Evolutionary conservation across 2,113 vertebrate species (phyloP), one percentile per base, ranked within the genome.

Genomic region (Dendrocopos noguchii): DNA sequence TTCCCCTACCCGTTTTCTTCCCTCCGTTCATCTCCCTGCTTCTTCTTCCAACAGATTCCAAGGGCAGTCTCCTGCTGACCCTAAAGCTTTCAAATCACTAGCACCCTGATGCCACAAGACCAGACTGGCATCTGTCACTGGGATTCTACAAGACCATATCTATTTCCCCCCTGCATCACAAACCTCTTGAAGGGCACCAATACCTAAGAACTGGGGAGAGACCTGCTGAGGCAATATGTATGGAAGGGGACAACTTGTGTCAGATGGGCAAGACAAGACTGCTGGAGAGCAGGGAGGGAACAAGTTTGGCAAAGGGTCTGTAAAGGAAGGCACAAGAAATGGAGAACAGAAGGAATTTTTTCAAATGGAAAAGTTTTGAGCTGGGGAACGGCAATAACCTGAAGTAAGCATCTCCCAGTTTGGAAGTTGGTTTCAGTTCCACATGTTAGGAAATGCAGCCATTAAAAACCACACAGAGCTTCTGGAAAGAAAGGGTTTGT

Each of bases 271-370:
- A 84, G 39, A 76, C 9, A 65, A 68, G 13, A 44, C 19, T 72
- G 44, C 22, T 87, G 22, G 15, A n/a, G 6, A 93, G 86, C 9
- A 16, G 3, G 3, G 6, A 78, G 15, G 53, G 83, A 77, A 18
- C 10, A 56, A 66, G 25, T 44, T 42, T 44, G 28, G 63, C 22
- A 56, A 77, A 70, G 4, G 5, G 24, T 47, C 57, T 78, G 56
- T n/a, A 72, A 91, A 84, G 57, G 29, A 93, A 84, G 39, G 50
- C 28, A 87, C 50, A 57, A 52, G 46, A 91, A 82, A 81, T 9
- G 17, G 60, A n/a, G 39, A 73, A 92, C 15, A 44, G 50, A 84
- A 72, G 15, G 21, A 52, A 70, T 52, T 70, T 34, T 52, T 52
- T 52, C 46, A 70, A 34, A 27, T 27, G 67, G 24, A 50, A 52